Evolutionary conservation across 2,888 invertebrate species (phyloP), one percentile per base, ranked within the genome.

Genomic region (Achlya flavicornis): DNA sequence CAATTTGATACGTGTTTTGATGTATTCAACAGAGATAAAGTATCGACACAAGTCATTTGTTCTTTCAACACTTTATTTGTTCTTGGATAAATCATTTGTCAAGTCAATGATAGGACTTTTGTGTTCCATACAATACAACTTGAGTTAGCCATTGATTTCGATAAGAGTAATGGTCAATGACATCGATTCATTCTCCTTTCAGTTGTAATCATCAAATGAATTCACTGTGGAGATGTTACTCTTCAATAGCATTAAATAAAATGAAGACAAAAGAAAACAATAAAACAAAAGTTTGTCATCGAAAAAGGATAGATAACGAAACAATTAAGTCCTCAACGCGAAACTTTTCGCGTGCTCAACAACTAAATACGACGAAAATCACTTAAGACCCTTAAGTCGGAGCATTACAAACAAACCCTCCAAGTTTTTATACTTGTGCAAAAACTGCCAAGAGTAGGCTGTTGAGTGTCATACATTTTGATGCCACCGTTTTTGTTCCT

Each of bases 391-490:
- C 76, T 75, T 74, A 77, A 82, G 78, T 80, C 85, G 78, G 74
- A 80, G 77, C 78, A 78, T 81, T 79, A 80, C 80, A 86, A 82
- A 80, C 80, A 86, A 82, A 79, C 84, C 82, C 79, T 79, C 78
- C 68, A 81, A 85, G 81, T 87, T 88, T 88, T 86, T 88, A 78
- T 79, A 73, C 77, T 68, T 64, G 70, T 65, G 74, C 79, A 87
- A 88, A 86, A 87, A 85, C 77, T 76, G 80, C 78, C 77, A 78
- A 74, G 77, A 79, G 74, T 77, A 77, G 76, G 64, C 76, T 79
- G 81, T 81, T 78, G 86, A 85, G 87, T 88, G 90, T 88, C 87
- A 90, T 90, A 90, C 88, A 89, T 89, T 90, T 90, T 88, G 88
- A 89, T 89, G 87, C 81, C 79, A 78, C 78, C 69, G 86, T 90